A percentile compares a stretch with the other conserved stretches of the same genome.
These are phyloP conservation scores for Lota lota DNA, from an alignment of 2,113 vertebrate species.

Conservation along the genomic window DNA sequence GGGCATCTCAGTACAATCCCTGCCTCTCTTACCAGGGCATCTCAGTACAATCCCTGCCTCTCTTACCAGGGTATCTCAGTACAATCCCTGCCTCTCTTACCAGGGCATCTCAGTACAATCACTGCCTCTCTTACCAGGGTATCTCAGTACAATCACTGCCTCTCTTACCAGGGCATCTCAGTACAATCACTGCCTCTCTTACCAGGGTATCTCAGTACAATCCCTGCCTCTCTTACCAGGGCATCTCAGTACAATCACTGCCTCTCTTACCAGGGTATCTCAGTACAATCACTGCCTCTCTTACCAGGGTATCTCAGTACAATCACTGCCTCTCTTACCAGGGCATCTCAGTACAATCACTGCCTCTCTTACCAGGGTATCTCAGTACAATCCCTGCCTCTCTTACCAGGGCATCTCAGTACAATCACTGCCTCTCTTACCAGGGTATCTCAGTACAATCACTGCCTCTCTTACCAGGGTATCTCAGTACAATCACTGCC, in stretches of 20 bases:
- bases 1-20: slow-evolving; percentile 41
- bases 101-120: slow-evolving; percentile 42
- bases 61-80: not conserved
- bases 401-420: not conserved
- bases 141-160: slow-evolving; percentile 37
- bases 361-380: slow-evolving; percentile 2
- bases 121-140: slow-evolving; percentile 11
- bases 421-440: slow-evolving; percentile 42
- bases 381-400: slow-evolving; percentile 37
- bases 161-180: not conserved
- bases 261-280: not conserved
- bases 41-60: slow-evolving; percentile 37
- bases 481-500: slow-evolving; percentile 37
- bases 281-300: slow-evolving; percentile 37
- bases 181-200: slow-evolving; percentile 40
- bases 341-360: slow-evolving; percentile 41
- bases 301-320: slow-evolving; percentile 16
- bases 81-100: slow-evolving; percentile 42
- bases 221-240: slow-evolving; percentile 28
- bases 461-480: slow-evolving; percentile 11
- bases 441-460: slow-evolving; percentile 38
- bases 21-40: slow-evolving; percentile 7
- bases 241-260: slow-evolving; percentile 39
- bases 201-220: slow-evolving; percentile 32
- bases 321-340: slow-evolving; percentile 38